phyloP scores from a whole-genome alignment of 2,797 vertebrate species.

The Etheostoma perlongum region DNA sequence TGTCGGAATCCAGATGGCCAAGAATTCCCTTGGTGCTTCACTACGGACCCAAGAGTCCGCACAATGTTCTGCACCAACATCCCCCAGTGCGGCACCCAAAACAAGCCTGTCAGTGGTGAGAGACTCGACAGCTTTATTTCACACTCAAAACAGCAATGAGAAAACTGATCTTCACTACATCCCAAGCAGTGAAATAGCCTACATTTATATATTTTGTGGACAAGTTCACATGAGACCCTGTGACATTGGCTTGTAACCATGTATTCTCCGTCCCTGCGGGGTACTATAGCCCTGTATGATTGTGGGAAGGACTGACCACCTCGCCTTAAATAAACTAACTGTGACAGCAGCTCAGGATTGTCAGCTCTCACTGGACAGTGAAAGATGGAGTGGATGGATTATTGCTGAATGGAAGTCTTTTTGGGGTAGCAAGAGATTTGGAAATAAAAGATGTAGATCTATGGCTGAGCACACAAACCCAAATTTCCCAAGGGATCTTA shows the following conservation, averaged over 20 bases:
- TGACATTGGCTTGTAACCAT: constrained; percentile 43
- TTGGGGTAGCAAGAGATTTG: constrained; percentile 53
- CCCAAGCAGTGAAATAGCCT: constrained; percentile 19
- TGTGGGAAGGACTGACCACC: constrained; percentile 77
- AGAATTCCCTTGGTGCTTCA: constrained; percentile 98
- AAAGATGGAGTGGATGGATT: constrained; percentile 58
- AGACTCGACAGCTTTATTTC: constrained; percentile 41
- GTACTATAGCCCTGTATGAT: constrained; percentile 37
- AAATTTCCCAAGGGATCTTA: constrained; percentile 54
- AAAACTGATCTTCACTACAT: constrained; percentile 34
- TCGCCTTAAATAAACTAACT: constrained; percentile 64
- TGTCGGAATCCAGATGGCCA: constrained; percentile 98
- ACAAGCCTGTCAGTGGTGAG: constrained; percentile 77
- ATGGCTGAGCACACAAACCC: constrained; percentile 65
- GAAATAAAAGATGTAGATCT: constrained; percentile 60
- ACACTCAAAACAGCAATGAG: constrained; percentile 19
- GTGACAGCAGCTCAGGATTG: constrained; percentile 66
- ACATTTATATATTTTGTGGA: constrained; percentile 44
- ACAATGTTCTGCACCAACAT: constrained; percentile 94
- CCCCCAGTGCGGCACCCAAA: constrained; percentile 88
- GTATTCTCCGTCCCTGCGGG: constrained; percentile 56
- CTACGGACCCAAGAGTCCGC: constrained; percentile 92
- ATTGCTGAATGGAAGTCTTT: constrained; percentile 60
- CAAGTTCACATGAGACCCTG: constrained; percentile 52
- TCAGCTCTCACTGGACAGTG: constrained; percentile 62